Evolutionary conservation across 2,113 vertebrate genomes (phyloP), one percentile per base, ranked within the genome.

Genomic region (Ceyx cyanopectus): DNA sequence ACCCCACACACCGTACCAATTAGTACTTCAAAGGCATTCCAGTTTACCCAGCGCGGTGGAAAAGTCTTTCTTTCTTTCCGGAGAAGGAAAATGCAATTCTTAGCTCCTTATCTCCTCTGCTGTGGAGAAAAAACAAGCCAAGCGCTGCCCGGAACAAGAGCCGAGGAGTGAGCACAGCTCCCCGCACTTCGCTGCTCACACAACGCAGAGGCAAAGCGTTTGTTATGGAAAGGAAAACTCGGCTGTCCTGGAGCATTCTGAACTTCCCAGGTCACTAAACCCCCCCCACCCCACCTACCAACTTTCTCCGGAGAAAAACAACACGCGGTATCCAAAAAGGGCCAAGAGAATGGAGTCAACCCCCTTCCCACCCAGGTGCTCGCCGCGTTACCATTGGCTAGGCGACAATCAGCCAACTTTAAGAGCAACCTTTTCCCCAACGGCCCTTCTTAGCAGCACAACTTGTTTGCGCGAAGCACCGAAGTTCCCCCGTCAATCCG

Each of bases 21-120:
- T 96, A 94, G 80, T 22, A 90, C 83, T 89, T 93, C 72, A 91
- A 96, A 94, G 85, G 75, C 94, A 94, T 90, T 94, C 92, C 92
- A 51, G 27, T 87, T 85, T 48, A 84, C 30, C 75, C 19, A 77
- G 62, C 6, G 72, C 9, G n/a, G 54, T 19, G 89, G 82, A 96
- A 86, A 68, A 72, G 86, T 6, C 50, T 34, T 34, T 34, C 87
- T 90, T 93, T n/a, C 80, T 63, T 67, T 21, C 67, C 45, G 83
- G 88, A 73, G n/a, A 74, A 72, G 54, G 50, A 85, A 93, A 90
- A 86, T 5, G 37, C 60, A 87, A n/a, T 14, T 70, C 66, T 86
- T 61, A 81, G 81, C 65, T 74, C 57, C 51, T 92, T 29, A 77
- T 62, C 82, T 57, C 84, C 6, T 16, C 32, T 54, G 60, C 27